Evolutionary conservation across 2,113 vertebrate genomes (phyloP).

Genomic region (Thamnaconus septentrionalis): DNA sequence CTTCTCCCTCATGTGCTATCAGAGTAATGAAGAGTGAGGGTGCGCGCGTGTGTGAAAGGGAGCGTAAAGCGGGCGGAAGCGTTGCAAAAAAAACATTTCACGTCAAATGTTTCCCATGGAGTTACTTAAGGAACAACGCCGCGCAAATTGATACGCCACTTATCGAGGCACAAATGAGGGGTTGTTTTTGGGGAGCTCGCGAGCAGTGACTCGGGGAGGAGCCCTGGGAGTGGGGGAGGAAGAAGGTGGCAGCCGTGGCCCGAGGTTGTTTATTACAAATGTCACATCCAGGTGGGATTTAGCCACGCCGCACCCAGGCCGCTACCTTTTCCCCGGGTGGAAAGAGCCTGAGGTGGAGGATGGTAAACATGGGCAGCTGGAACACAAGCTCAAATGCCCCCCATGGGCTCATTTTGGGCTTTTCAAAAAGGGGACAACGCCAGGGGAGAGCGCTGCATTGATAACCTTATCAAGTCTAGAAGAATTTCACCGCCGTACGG

Average conservation of each 20-base stretch:
- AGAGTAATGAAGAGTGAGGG: slow-evolving; percentile 42
- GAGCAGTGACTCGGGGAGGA: slow-evolving; percentile 39
- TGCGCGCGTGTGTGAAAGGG: slow-evolving; percentile 23
- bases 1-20: slow-evolving; percentile 60
- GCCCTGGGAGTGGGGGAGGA: slow-evolving; percentile 43
- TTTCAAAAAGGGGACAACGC: slow-evolving; percentile 53
- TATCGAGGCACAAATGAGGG: slow-evolving; percentile 55
- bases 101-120: slow-evolving; percentile 30
- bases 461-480: slow-evolving; percentile 39
- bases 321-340: slow-evolving; percentile 86
- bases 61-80: slow-evolving; percentile 10
- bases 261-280: slow-evolving; percentile 77
- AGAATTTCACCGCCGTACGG: neutral
- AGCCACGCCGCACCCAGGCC: slow-evolving; percentile 85
- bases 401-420: slow-evolving; percentile 76
- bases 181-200: slow-evolving; percentile 41
- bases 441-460: slow-evolving; percentile 19
- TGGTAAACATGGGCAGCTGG: slow-evolving; percentile 91
- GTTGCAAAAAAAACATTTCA: slow-evolving; percentile 12
- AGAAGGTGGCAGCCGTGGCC: slow-evolving; percentile 61
- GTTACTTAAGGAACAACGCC: slow-evolving; percentile 34
- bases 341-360: slow-evolving; percentile 88
- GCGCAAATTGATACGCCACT: slow-evolving; percentile 39
- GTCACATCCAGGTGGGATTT: slow-evolving; percentile 81
- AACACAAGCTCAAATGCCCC: slow-evolving; percentile 83